These are phyloP conservation scores for Apodemia hepburni DNA, from an alignment of 2,888 invertebrate genomes.

Conservation along the genomic window DNA sequence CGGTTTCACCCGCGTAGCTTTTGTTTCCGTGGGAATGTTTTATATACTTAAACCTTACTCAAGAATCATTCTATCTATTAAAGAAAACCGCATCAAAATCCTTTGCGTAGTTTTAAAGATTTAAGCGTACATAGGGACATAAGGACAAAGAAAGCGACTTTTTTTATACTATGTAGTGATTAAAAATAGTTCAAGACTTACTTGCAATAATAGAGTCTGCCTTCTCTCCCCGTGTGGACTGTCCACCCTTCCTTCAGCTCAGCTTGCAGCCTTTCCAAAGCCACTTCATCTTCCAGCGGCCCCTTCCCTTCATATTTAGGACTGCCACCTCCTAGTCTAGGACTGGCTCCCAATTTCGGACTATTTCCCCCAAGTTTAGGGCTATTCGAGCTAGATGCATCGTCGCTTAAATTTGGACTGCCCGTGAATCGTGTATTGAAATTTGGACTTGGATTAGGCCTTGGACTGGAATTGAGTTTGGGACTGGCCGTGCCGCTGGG, in stretches of 20 bases:
- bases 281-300: slow-evolving; percentile 60
- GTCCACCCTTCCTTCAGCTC: slow-evolving; percentile 88
- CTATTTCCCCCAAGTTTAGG: slow-evolving; percentile 46
- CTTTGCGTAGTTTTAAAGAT: too few relatives aligned
- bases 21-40: too few relatives aligned
- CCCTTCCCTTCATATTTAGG: slow-evolving; percentile 53
- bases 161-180: too few relatives aligned
- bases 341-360: slow-evolving; percentile 48
- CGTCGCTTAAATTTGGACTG: slow-evolving; percentile 56
- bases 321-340: slow-evolving; percentile 59
- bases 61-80: too few relatives aligned
- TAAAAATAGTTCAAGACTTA: slow-evolving; percentile 74
- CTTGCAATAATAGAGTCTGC: slow-evolving; percentile 95
- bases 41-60: too few relatives aligned
- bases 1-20: too few relatives aligned
- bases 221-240: slow-evolving; percentile 88
- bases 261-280: slow-evolving; percentile 78
- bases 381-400: slow-evolving; percentile 49
- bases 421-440: slow-evolving; percentile 47
- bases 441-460: slow-evolving; percentile 51
- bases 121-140: too few relatives aligned
- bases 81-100: too few relatives aligned
- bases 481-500: slow-evolving; percentile 75
- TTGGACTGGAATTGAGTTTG: slow-evolving; percentile 53
- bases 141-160: too few relatives aligned